Base-by-base conservation (phyloP, 2,888 invertebrate species). In the Caenorhabditis zanzibari region DNA sequence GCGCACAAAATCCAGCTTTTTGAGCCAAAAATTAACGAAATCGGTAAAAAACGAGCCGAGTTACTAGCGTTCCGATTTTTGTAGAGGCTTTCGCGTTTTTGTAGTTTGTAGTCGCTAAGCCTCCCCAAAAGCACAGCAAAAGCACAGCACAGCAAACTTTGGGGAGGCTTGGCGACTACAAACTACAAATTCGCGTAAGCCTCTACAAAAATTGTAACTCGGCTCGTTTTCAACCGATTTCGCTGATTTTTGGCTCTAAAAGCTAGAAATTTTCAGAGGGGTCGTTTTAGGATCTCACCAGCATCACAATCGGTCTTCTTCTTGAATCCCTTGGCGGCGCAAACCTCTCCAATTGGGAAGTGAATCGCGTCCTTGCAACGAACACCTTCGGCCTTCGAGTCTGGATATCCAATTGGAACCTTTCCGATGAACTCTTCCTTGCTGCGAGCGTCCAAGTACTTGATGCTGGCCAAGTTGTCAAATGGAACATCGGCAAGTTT, bases 221-320 rank as follows among this genome's bases (percentile, higher is more conserved):
- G n/a, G n/a, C n/a, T n/a, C n/a, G n/a, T n/a, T n/a, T n/a, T n/a
- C n/a, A n/a, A n/a, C n/a, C n/a, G n/a, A n/a, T n/a, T n/a, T n/a
- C n/a, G n/a, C n/a, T n/a, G n/a, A n/a, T n/a, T 19, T 19, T 32
- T 14, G 1, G 19, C 19, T 28, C 22, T 14, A 28, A 14, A 58
- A 64, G 22, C 22, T 32, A 32, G 7, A 32, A 32, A 32, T 32
- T 32, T 32, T 32, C n/a, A n/a, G n/a, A n/a, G n/a, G n/a, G n/a
- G n/a, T n/a, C n/a, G n/a, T 32, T 32, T 32, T 32, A 32, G n/a
- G n/a, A 58, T 14, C 49, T 28, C 6, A 77, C 82, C 82, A 24
- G 64, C 66, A 58, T 84, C 84, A 32, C 66, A 66, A n/a, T 84
- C 84, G 14, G 72, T 66, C 84, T 84, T 84, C 84, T 84, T 84